Conservation (phyloP, 2,797 vertebrate species). For the Artibeus lituratus region DNA sequence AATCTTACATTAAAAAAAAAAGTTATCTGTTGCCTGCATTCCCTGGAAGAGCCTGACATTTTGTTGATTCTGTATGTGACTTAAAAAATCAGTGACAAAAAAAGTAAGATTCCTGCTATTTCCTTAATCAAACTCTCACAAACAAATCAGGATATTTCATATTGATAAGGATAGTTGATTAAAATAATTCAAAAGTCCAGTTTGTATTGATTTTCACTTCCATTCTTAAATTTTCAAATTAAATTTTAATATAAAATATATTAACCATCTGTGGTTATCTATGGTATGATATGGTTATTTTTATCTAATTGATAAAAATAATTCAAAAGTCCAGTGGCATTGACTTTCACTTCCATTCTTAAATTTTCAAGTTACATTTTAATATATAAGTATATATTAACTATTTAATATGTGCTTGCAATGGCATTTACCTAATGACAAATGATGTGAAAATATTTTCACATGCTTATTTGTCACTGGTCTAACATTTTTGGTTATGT, state of each 20-base stretch:
- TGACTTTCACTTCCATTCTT: background rate
- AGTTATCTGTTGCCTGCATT: background rate
- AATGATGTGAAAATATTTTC: slow-evolving; percentile 12
- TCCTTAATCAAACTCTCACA: background rate
- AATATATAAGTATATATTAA: background rate
- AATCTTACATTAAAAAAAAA: background rate
- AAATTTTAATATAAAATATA: background rate
- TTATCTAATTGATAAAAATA: background rate
- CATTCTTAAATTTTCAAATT: background rate
- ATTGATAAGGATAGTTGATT: background rate
- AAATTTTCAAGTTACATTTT: background rate
- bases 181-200: background rate
- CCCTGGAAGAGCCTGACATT: background rate
- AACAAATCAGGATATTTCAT: background rate
- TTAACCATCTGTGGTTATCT: background rate
- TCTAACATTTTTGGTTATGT: background rate
- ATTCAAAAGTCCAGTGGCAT: background rate
- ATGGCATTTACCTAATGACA: slow-evolving; percentile 15
- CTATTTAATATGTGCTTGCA: background rate
- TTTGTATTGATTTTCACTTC: background rate
- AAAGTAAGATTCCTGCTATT: background rate
- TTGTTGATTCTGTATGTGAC: background rate
- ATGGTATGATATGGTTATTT: too few relatives aligned
- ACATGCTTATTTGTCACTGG: background rate
- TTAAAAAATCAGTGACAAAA: background rate